phyloP scores from a whole-genome alignment of 2,888 invertebrate species.

The Idaea straminata region DNA sequence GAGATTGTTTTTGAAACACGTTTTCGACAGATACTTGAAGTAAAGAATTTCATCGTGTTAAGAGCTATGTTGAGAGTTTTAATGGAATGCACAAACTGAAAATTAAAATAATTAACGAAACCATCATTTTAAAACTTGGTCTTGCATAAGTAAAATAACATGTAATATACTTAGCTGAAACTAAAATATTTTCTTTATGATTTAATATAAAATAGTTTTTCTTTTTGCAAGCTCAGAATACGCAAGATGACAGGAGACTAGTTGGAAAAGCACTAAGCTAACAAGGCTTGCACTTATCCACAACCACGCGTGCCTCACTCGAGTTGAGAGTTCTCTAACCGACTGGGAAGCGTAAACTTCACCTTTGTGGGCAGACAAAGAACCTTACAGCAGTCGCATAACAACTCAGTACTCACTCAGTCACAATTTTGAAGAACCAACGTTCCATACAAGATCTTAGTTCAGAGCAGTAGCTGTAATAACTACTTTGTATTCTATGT shows the following conservation, averaged over 20 bases:
- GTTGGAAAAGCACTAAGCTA: constrained; percentile 67
- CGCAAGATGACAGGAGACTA: constrained; percentile 47
- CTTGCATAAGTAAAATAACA: neutral
- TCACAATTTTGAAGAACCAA: neutral
- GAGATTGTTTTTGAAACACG: constrained; percentile 34
- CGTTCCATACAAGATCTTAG: neutral
- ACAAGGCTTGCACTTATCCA: constrained; percentile 49
- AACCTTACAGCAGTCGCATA: constrained; percentile 24
- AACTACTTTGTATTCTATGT: neutral
- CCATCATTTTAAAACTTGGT: too few relatives aligned
- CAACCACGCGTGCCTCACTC: constrained; percentile 51
- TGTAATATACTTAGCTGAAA: constrained; percentile 3
- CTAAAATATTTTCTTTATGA: neutral
- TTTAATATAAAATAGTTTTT: neutral
- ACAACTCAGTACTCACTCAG: neutral
- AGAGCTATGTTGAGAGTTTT: constrained; percentile 9
- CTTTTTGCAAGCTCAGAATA: constrained; percentile 5
- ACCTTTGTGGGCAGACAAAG: constrained; percentile 44
- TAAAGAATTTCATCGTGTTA: constrained; percentile 16
- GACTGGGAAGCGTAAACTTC: constrained; percentile 44
- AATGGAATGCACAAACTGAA: constrained; percentile 3
- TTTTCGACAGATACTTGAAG: constrained; percentile 30
- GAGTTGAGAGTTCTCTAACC: constrained; percentile 46
- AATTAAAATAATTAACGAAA: too few relatives aligned
- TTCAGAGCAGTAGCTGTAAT: neutral